phyloP scores from a whole-genome alignment of 2,113 vertebrate genomes.

The Cochlearius cochlearius region DNA sequence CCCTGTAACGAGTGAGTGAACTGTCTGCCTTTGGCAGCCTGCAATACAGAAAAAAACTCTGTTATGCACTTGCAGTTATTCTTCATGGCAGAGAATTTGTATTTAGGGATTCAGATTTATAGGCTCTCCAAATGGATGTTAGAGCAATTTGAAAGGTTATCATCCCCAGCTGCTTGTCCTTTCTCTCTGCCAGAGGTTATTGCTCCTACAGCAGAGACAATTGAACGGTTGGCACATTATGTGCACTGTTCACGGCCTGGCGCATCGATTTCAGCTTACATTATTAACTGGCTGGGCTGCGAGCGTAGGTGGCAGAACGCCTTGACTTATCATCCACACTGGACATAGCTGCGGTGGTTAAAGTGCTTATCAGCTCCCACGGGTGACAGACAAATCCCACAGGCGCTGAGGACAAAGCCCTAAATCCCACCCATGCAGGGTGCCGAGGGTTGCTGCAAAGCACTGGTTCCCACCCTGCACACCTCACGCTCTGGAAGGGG shows the following conservation, averaged over 20 bases:
- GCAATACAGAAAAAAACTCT: neutral
- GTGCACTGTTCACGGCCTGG: neutral
- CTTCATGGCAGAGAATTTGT: neutral
- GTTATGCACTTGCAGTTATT: neutral
- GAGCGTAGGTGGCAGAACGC: neutral
- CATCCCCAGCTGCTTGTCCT: neutral
- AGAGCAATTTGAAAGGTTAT: neutral
- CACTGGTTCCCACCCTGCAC: fast-evolving
- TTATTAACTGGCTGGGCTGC: neutral
- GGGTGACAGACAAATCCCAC: neutral
- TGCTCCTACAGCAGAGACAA: neutral
- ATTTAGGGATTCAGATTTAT: neutral
- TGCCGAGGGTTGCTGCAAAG: neutral
- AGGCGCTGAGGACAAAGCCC: neutral
- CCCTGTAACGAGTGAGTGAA: neutral
- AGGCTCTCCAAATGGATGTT: neutral
- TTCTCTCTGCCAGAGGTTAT: neutral
- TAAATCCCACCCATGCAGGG: neutral
- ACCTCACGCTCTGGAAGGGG: neutral
- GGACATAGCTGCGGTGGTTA: neutral
- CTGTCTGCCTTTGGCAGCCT: neutral
- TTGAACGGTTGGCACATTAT: neutral
- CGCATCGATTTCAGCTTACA: neutral
- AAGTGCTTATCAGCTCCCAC: neutral
- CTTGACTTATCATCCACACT: neutral